Evolutionary conservation across 2,888 invertebrate genomes (phyloP).

Genomic region (Synanthedon myopaeformis): DNA sequence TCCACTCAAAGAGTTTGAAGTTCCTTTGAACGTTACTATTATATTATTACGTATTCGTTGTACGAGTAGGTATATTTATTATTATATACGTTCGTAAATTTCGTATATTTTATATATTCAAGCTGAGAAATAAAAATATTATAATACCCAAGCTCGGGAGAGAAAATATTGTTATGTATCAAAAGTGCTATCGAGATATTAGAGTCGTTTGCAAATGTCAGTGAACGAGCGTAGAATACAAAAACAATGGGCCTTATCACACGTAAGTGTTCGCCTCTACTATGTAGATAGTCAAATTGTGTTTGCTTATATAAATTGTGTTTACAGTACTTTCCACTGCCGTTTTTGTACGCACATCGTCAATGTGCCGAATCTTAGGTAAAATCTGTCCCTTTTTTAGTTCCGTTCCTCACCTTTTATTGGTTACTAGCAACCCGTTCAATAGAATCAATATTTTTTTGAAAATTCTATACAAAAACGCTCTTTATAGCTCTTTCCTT

Average conservation of each 20-base stretch:
- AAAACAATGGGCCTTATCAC: not conserved
- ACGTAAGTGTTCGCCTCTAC: not conserved
- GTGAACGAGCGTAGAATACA: conserved; percentile 1
- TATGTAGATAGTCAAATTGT: not conserved
- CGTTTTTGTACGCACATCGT: not conserved
- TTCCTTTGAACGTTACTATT: no score
- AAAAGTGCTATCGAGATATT: conserved; percentile 10
- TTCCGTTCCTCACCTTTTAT: no score
- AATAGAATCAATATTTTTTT: no score
- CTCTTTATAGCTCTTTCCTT: no score
- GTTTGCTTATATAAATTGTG: not conserved
- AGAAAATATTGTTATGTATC: conserved; percentile 13
- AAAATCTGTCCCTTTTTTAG: no score
- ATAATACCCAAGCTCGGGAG: not conserved
- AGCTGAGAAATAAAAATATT: not conserved
- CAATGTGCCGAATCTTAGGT: no score
- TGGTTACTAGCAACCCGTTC: no score
- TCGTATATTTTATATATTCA: not conserved
- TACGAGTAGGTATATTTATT: no score
- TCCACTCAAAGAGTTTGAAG: no score
- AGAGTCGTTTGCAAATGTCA: conserved; percentile 17
- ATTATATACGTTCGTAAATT: not conserved
- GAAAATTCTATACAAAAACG: no score
- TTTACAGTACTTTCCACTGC: not conserved
- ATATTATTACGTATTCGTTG: no score